Evolutionary conservation across 2,113 vertebrate species (phyloP), one percentile per base, ranked within the genome.

Genomic region (Turdus rufiventris): DNA sequence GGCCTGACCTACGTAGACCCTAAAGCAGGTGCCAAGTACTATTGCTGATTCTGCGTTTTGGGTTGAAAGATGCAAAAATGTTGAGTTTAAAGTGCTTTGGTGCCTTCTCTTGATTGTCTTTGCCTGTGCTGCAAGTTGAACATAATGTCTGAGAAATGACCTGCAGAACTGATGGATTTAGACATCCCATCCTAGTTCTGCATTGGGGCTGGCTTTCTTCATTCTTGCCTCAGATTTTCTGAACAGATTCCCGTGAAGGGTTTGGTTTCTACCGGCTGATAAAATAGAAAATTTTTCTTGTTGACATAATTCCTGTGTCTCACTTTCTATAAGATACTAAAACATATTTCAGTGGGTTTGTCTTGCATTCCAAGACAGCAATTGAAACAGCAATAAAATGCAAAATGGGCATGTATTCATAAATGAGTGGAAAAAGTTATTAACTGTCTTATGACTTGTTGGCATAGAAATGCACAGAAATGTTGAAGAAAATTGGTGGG

Each of bases 241-340:
- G 14, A 43, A 9, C 10, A 9, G 47, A 29, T 84, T 75, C 53
- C 24, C 13, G 2, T 29, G 15, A 58, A 76, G 12, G 9, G 53
- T 75, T 75, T n/a, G 5, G 1, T 7, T 88, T 57, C n/a, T 57
- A 7, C 28, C 16, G 48, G 34, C 47, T 56, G 63, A n/a, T 19
- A 31, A 91, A 68, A 38, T 3, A 17, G 5, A 12, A 23, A 14
- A 31, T 65, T 89, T 60, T 81, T 68, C 16, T 45, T 78, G 4
- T 25, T 74, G 36, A 6, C 4, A 0, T 57, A n/a, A 31, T 67
- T 81, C 6, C 53, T 45, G 14, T 48, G 16, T 67, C 7, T 31
- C 8, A 8, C 9, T 47, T 85, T 58, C 48, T 19, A 4, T 21
- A 50, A 65, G 48, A 57, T 0, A 0, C 13, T 66, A 53, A 65